Evolutionary conservation across 2,888 invertebrate genomes (phyloP).

Genomic region (Buathra laborator): DNA sequence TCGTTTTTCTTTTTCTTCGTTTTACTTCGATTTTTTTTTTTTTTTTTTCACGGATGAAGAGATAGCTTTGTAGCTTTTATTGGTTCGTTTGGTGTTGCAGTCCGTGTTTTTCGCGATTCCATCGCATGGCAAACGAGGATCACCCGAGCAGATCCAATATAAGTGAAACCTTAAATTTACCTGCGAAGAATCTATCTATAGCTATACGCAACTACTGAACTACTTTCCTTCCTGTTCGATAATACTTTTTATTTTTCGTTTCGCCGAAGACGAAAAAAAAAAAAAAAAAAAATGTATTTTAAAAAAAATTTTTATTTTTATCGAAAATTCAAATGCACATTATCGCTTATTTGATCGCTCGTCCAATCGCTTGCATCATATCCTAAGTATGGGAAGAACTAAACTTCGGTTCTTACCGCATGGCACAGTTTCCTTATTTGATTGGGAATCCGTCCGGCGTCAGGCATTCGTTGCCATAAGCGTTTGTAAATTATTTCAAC

Average conservation of each 20-base stretch:
- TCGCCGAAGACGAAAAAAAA: not conserved
- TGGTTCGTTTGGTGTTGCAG: slow-evolving; percentile 15
- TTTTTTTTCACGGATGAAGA: not conserved
- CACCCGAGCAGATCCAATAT: slow-evolving; percentile 76
- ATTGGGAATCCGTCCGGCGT: slow-evolving; percentile 72
- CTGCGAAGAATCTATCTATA: slow-evolving; percentile 63
- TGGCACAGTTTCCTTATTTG: slow-evolving; percentile 80
- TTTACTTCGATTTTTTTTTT: too few species aligned
- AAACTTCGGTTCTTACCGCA: slow-evolving; percentile 73
- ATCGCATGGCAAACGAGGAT: slow-evolving; percentile 42
- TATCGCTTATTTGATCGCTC: not conserved
- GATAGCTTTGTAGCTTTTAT: slow-evolving; percentile 28
- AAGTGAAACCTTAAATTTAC: slow-evolving; percentile 80
- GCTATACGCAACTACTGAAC: slow-evolving; percentile 70
- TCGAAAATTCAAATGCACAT: not conserved
- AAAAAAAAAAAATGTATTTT: too few species aligned
- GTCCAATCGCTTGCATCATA: slow-evolving; percentile 51
- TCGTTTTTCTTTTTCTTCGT: not conserved
- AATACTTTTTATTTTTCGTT: slow-evolving; percentile 31
- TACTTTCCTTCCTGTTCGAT: slow-evolving; percentile 66
- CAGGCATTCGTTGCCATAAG: slow-evolving; percentile 70
- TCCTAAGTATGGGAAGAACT: slow-evolving; percentile 69
- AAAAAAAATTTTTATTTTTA: not conserved
- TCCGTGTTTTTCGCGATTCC: not conserved
- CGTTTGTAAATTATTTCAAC: slow-evolving; percentile 20